Evolutionary conservation across 53 echinoderm and acorn worm species (phyloP), one percentile per base, ranked within the genome.

Genomic region (Actinopyga echinites): DNA sequence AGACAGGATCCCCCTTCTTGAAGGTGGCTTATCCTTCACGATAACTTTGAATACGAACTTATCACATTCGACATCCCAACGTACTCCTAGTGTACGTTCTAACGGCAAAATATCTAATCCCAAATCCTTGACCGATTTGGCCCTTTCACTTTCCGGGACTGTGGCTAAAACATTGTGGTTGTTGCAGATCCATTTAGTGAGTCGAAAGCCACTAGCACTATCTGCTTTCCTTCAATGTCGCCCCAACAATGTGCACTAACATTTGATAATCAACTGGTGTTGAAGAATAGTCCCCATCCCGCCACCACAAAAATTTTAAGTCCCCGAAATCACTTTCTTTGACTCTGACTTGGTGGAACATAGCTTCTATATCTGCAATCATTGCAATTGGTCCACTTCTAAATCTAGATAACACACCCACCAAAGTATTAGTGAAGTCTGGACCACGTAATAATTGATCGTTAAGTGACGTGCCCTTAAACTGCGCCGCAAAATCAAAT

Each of bases 321-420:
- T 77, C 84, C 17, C 87, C 73, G 12, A 83, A 32, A 53, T 91
- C 69, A 25, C 23, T 57, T 2, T 55, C 30, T 26, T 63, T n/a
- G n/a, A 92, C 92, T 23, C 52, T 59, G 1, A 92, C 92, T 65
- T 92, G 92, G 77, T 89, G 83, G 53, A 89, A 92, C 92, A 92
- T 92, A 24, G 58, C 86, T 61, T 92, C 92, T 11, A 92, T 83
- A 49, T 89, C 92, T 8, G 37, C 89, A 34, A 80, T 79, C 15
- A 93, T 12, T 23, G 93, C 93, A 35, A 93, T 67, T 24, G 30
- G 57, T 43, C 80, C 80, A 36, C 83, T 53, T 57, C 86, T 38
- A 37, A 89, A 92, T 4, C 83, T 67, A 3, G 64, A 37, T 2
- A 92, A 57, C 5, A 92, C 89, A 13, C 83, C 86, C 15, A 85